A percentile compares a stretch with the other conserved stretches of the same genome.
phyloP scores from a whole-genome alignment of 2,888 invertebrate species.

The Tanypteryx hageni region DNA sequence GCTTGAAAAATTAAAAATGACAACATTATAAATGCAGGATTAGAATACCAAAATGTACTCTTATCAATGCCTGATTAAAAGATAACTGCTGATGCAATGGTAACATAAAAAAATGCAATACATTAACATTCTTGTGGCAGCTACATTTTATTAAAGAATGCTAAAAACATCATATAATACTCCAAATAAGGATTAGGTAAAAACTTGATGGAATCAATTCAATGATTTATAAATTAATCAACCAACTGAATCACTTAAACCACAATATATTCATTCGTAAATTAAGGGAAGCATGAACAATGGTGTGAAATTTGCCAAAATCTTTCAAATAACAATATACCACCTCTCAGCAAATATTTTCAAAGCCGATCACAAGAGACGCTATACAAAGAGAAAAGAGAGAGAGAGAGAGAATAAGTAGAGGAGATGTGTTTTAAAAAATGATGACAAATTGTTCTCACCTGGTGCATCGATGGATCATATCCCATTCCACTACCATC shows the following conservation, averaged over 20 bases:
- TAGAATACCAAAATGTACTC: neutral
- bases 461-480: slow-evolving; percentile 95
- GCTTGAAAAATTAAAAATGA: no score
- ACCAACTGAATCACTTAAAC: neutral
- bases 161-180: no score
- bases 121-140: neutral
- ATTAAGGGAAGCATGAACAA: no score
- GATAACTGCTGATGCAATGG: neutral
- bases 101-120: neutral
- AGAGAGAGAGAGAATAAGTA: slow-evolving; percentile 17
- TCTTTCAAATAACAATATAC: neutral
- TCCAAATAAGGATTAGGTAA: no score
- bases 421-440: neutral
- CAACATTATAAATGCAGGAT: no score
- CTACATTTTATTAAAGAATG: no score
- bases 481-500: slow-evolving; percentile 88
- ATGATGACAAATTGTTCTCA: slow-evolving; percentile 71
- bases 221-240: neutral
- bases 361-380: slow-evolving; percentile 44
- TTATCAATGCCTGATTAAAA: neutral
- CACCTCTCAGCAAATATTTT: neutral
- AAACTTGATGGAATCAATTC: no score
- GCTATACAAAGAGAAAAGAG: slow-evolving; percentile 29
- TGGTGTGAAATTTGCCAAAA: no score
- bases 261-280: neutral